phyloP scores from a whole-genome alignment of 2,113 vertebrate genomes.

The Oreotrochilus melanogaster region DNA sequence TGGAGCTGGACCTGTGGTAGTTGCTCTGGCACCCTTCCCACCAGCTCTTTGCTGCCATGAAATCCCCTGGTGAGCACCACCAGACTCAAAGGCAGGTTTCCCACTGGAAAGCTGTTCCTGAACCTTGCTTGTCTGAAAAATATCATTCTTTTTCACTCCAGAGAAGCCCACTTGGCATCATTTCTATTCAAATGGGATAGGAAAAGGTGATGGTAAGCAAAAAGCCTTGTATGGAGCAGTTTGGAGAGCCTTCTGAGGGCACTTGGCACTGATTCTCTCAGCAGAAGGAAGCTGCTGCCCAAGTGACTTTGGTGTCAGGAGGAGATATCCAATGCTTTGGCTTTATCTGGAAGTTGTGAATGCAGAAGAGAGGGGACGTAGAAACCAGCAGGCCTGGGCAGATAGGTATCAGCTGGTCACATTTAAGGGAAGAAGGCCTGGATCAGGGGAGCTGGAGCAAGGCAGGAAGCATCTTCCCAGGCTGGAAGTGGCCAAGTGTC shows the following conservation, averaged over 20 bases:
- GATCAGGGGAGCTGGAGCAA: not conserved
- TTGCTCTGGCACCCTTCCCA: not conserved
- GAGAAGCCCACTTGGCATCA: not conserved
- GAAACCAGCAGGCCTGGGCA: not conserved
- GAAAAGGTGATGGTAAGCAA: not conserved
- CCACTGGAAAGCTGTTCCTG: not conserved
- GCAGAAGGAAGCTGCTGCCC: not conserved
- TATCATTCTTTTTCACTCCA: not conserved
- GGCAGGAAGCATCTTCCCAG: too few species aligned
- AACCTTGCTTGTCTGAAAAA: not conserved
- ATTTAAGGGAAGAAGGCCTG: not conserved
- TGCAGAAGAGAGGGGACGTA: not conserved
- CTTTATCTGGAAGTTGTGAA: not conserved
- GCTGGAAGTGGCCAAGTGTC: not conserved
- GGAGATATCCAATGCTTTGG: not conserved
- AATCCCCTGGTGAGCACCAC: not conserved
- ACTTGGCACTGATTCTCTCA: not conserved
- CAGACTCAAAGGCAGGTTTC: not conserved
- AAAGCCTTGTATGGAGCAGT: not conserved
- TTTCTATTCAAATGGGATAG: not conserved
- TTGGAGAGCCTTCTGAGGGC: not conserved
- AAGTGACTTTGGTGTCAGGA: not conserved
- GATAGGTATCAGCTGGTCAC: not conserved
- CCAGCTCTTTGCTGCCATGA: not conserved
- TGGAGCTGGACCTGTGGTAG: not conserved